phyloP scores from a whole-genome alignment of 2,888 invertebrate species.

The Phoronis australis region DNA sequence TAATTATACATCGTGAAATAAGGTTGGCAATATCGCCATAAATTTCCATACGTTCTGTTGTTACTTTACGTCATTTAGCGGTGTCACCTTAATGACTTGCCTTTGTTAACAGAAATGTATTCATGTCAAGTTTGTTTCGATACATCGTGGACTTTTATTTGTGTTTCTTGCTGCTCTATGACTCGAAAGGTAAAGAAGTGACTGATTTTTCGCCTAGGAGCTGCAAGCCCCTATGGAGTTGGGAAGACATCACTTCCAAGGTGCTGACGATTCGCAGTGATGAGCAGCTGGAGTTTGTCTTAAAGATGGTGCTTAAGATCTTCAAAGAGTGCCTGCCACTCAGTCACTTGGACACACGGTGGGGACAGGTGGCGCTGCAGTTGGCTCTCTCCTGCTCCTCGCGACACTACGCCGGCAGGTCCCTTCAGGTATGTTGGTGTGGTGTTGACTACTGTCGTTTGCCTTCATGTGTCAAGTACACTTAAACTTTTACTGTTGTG shows the following conservation, averaged over 20 bases:
- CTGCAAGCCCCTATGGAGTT: slow-evolving; percentile 77
- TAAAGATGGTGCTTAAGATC: slow-evolving; percentile 76
- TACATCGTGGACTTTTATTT: too few species aligned
- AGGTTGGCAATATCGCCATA: too few species aligned
- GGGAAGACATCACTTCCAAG: slow-evolving; percentile 91
- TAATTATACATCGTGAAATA: too few species aligned
- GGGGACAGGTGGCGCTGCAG: slow-evolving; percentile 97
- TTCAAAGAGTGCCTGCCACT: slow-evolving; percentile 87
- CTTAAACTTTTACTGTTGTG: background rate
- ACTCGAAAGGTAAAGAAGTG: background rate
- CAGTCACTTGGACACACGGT: slow-evolving; percentile 87
- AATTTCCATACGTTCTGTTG: too few species aligned
- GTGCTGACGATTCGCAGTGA: slow-evolving; percentile 91
- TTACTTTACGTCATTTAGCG: too few species aligned
- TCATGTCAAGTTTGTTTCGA: too few species aligned
- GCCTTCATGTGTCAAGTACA: background rate
- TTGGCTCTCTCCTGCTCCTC: slow-evolving; percentile 93
- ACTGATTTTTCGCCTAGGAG: slow-evolving; percentile 1
- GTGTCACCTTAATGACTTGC: too few species aligned
- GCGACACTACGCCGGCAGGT: slow-evolving; percentile 94
- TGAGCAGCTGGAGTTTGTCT: slow-evolving; percentile 81
- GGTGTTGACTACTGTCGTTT: too few species aligned
- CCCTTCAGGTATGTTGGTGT: slow-evolving; percentile 70
- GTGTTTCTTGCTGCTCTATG: too few species aligned
- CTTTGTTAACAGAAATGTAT: too few species aligned